A percentile compares a stretch with the other conserved stretches of the same genome.
Conservation (phyloP, 2,888 invertebrate species). For the Blastobasis lacticolella region DNA sequence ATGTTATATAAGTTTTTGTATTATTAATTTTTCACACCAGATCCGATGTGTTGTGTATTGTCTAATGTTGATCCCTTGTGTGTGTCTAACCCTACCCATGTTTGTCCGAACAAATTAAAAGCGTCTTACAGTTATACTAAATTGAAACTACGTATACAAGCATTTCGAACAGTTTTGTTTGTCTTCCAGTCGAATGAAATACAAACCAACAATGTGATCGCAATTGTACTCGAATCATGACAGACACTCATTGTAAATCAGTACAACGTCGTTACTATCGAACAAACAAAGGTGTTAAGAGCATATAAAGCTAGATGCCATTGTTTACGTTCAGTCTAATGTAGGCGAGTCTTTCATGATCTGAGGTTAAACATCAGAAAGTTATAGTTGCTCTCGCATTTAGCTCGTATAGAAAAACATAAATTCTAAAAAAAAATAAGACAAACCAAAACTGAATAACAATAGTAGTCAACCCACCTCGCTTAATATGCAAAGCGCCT, state of each 20-base stretch:
- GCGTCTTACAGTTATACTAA: conserved; percentile 47
- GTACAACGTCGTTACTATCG: too few relatives aligned
- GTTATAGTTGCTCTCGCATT: conserved; percentile 31
- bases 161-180: conserved; percentile 68
- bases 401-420: not conserved
- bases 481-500: conserved; percentile 75
- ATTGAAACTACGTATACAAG: conserved; percentile 53
- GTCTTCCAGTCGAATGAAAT: conserved; percentile 50
- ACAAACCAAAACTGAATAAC: conserved; percentile 70
- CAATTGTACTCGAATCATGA: conserved; percentile 56
- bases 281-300: conserved; percentile 1
- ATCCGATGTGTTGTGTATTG: conserved; percentile 86
- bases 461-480: conserved; percentile 74
- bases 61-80: conserved; percentile 93
- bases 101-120: conserved; percentile 66
- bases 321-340: conserved; percentile 3
- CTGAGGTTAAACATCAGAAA: conserved; percentile 42
- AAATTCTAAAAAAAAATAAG: conserved; percentile 45
- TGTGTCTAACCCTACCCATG: conserved; percentile 83
- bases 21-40: conserved; percentile 70
- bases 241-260: conserved; percentile 26
- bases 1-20: conserved; percentile 33
- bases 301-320: not conserved
- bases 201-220: conserved; percentile 36
- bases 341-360: conserved; percentile 51